Evolutionary conservation across 1,140 invertebrate genomes (phyloP), one percentile per base, ranked within the genome.

Genomic region (Drosophila carrolli): DNA sequence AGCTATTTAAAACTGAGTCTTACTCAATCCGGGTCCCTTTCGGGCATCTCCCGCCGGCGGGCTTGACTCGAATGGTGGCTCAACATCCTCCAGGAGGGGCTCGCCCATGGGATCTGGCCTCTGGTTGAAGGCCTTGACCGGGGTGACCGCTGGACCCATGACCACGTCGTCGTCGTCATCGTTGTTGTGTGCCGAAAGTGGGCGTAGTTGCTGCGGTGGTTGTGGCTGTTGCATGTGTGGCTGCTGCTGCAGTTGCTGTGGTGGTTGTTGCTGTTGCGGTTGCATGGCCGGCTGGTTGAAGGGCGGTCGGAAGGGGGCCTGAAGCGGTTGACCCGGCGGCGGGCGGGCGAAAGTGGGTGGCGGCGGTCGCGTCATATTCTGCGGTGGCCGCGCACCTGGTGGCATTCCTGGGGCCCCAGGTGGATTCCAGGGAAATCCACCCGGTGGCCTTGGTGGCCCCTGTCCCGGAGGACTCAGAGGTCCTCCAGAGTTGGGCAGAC

Each of bases 261-360:
- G 70, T 16, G 41, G 84, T 14, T 41, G 67, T 13, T 55, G 82
- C 29, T 63, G 85, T 7, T 66, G 80, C 14, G 58, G 82, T 43
- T 59, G 51, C 94, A 95, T 91, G 94, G 95, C 43, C 95, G 95
- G 89, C 95, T 96, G 91, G 95, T 95, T 94, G 92, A 89, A 91
- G 76, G 76, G 46, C 55, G 84, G 76, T 73, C 79, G 65, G 19
- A 68, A 86, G 8, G 78, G 78, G 43, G 79, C 73, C 77, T 85
- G 90, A 54, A 76, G 53, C 43, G 81, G 90, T 43, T 90, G 86
- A 35, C 78, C 81, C 8, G 80, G 83, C 72, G 71, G 63, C n/a
- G 77, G 85, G 32, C 83, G 72, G 11, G 83, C 76, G 50, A 83
- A 81, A 11, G 80, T 86, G 5, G 79, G 82, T 44, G 82, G 82